phyloP scores from a whole-genome alignment of 35 echinoderm and acorn worm species.

The Heliocidaris tuberculata region DNA sequence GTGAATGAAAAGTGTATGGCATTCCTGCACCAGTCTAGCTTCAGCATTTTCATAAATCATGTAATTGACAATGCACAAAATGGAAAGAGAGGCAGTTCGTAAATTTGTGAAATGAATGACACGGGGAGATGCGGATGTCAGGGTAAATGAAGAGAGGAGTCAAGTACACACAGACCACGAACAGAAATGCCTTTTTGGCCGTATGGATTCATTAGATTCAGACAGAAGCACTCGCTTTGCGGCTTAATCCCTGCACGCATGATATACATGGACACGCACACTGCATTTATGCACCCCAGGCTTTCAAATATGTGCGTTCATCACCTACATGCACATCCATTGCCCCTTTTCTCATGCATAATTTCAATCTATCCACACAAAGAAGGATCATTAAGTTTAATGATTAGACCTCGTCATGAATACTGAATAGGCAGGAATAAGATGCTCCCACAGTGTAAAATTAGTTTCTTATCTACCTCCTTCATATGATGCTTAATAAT shows the following conservation, averaged over 20 bases:
- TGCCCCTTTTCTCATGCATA: conserved; percentile 8
- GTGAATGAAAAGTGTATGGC: background rate
- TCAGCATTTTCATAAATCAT: conserved; percentile 28
- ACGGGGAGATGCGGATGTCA: conserved; percentile 15
- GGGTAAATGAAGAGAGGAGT: conserved; percentile 6
- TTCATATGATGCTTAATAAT: background rate
- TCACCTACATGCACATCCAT: conserved; percentile 16
- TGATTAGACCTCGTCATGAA: conserved; percentile 16
- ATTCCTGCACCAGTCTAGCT: background rate
- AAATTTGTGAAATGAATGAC: conserved; percentile 35
- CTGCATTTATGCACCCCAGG: conserved; percentile 24
- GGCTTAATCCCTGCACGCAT: conserved; percentile 36
- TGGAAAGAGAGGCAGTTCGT: background rate
- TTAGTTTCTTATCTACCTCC: background rate
- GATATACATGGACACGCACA: conserved; percentile 34
- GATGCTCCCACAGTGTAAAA: background rate
- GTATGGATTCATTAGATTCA: conserved; percentile 35
- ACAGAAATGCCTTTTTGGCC: conserved; percentile 26
- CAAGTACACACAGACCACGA: conserved; percentile 24
- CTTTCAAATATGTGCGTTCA: background rate
- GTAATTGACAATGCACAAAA: conserved; percentile 33
- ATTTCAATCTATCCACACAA: conserved; percentile 18
- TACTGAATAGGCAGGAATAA: conserved; percentile 3
- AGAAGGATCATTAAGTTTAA: conserved; percentile 18
- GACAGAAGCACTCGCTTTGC: conserved; percentile 40